A percentile compares a stretch with the other conserved stretches of the same genome.
These are phyloP conservation scores for Sialis lutaria DNA, from an alignment of 2,888 invertebrate genomes.

Conservation along the genomic window DNA sequence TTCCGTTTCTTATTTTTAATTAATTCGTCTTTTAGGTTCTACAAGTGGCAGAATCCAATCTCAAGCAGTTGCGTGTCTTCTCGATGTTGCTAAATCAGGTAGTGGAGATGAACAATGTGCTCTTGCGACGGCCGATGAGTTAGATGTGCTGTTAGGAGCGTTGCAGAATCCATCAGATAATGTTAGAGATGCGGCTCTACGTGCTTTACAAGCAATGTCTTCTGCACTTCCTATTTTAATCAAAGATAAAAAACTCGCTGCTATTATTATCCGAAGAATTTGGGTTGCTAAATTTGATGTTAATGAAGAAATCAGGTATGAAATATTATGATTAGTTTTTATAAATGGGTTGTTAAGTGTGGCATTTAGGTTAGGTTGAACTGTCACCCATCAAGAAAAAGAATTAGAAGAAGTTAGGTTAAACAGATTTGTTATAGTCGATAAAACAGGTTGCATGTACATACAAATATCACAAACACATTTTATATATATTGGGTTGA, in stretches of 20 bases:
- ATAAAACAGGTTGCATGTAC: too few relatives aligned
- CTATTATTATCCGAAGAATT: slow-evolving; percentile 50
- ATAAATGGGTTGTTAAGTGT: too few relatives aligned
- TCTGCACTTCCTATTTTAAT: slow-evolving; percentile 42
- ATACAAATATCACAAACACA: too few relatives aligned
- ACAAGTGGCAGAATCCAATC: slow-evolving; percentile 56
- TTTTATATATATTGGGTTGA: too few relatives aligned
- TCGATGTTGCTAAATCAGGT: slow-evolving; percentile 61
- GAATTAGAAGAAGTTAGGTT: too few relatives aligned
- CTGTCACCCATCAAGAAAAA: too few relatives aligned
- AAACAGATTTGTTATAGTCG: too few relatives aligned
- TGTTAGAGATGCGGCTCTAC: slow-evolving; percentile 64
- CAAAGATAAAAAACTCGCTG: slow-evolving; percentile 35
- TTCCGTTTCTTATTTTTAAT: background rate
- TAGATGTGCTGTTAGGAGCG: slow-evolving; percentile 56
- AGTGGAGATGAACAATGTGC: slow-evolving; percentile 54
- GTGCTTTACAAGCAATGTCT: slow-evolving; percentile 47
- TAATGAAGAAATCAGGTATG: slow-evolving; percentile 49
- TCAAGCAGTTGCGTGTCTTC: slow-evolving; percentile 58
- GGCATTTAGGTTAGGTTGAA: too few relatives aligned
- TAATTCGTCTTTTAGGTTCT: slow-evolving; percentile 24
- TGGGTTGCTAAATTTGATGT: slow-evolving; percentile 75
- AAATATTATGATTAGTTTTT: background rate
- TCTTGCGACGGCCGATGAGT: slow-evolving; percentile 46
- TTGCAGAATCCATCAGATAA: slow-evolving; percentile 53